Conservation (phyloP, 2,113 vertebrate genomes). For the Tiliqua scincoides region DNA sequence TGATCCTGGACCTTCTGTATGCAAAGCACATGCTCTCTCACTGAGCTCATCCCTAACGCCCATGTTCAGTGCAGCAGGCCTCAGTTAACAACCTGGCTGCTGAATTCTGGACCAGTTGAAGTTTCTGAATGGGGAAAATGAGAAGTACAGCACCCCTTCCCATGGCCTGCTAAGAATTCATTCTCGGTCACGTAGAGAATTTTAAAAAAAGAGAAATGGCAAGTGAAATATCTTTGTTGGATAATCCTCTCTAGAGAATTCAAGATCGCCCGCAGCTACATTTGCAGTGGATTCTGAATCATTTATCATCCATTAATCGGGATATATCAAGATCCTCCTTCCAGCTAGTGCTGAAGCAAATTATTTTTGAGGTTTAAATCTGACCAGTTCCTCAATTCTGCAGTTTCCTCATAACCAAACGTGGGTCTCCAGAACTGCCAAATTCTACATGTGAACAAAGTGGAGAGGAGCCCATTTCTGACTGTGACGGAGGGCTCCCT, state of each 20-base stretch:
- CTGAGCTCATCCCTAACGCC: too few relatives aligned
- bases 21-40: too few relatives aligned
- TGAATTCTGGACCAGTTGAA: background rate
- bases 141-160: background rate
- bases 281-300: slow-evolving; percentile 23
- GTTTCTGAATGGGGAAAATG: background rate
- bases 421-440: too few relatives aligned
- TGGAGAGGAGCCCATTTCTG: background rate
- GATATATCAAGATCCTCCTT: background rate
- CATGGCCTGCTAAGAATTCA: background rate
- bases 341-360: background rate
- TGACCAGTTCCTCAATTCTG: background rate
- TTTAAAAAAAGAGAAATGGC: too few relatives aligned
- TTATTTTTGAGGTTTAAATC: background rate
- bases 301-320: slow-evolving; percentile 19
- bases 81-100: background rate
- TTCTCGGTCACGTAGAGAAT: background rate
- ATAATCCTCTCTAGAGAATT: slow-evolving; percentile 10
- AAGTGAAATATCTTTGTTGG: slow-evolving; percentile 14
- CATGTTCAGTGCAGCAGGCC: too few relatives aligned
- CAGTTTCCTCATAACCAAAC: background rate
- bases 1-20: too few relatives aligned
- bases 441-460: background rate
- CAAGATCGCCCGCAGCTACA: slow-evolving; percentile 1
- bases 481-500: background rate